phyloP scores from a whole-genome alignment of 2,113 vertebrate genomes.

The Corvus hawaiiensis region DNA sequence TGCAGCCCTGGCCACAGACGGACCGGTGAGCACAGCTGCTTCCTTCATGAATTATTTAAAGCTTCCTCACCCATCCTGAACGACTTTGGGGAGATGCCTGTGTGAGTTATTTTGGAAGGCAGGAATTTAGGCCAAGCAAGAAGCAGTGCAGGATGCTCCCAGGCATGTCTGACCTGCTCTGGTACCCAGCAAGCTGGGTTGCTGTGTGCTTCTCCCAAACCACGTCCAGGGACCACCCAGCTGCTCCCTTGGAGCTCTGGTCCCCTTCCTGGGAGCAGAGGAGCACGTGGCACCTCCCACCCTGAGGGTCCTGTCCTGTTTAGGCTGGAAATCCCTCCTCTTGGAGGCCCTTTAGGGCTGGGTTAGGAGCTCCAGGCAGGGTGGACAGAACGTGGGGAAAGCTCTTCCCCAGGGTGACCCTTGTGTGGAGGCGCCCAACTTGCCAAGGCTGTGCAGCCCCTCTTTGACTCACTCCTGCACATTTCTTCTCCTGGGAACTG shows the following conservation, averaged over 20 bases:
- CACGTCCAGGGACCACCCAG: neutral
- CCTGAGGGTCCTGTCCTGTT: neutral
- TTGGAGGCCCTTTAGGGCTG: neutral
- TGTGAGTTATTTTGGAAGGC: neutral
- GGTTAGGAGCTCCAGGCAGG: neutral
- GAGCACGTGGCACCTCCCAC: neutral
- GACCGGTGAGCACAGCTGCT: neutral
- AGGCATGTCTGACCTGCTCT: neutral
- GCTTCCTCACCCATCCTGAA: neutral
- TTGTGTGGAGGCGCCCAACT: rapidly evolving
- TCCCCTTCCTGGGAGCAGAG: neutral
- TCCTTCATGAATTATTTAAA: slow-evolving; percentile 3
- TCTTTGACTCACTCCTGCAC: neutral
- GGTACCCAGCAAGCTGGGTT: neutral
- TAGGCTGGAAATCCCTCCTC: neutral
- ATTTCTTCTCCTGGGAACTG: neutral
- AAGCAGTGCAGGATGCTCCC: neutral
- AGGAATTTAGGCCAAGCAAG: neutral
- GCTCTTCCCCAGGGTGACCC: neutral
- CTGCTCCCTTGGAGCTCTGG: rapidly evolving
- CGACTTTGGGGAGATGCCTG: neutral
- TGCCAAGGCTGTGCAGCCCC: rapidly evolving
- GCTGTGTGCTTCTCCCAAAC: neutral
- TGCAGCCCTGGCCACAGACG: neutral
- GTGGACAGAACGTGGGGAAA: neutral